Base-by-base conservation (phyloP, 2,797 vertebrate species). In the Pachyuromys duprasi region DNA sequence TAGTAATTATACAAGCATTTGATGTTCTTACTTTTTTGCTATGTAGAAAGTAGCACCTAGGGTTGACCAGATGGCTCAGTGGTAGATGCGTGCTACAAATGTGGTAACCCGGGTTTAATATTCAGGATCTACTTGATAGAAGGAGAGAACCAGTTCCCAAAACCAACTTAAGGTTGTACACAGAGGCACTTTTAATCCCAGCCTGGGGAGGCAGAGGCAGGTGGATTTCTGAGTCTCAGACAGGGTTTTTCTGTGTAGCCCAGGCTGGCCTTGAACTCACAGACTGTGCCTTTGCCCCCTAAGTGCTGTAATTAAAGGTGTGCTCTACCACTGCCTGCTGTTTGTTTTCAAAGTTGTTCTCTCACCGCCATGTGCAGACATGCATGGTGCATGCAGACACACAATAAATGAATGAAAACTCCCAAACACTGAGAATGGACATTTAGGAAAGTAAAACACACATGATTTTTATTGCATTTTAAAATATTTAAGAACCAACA, bases 401-500 rank as follows among this genome's bases (percentile, higher is more conserved):
- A 65, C 5, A 69, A 53, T 26, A 49, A 36, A 26, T 4, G 1
- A 53, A 69, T 86, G 63, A 22, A 36, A 22, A 45, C 1, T 69
- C 67, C 33, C n/a, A 69, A 49, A n/a, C 17, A 45, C 22, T n/a
- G 28, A n/a, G 53, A 70, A 65, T 82, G 53, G 45, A 95, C 36
- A 81, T 49, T 89, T 90, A 60, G 8, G 62, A 93, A 96, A 86
- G 86, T 57, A 79, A 96, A 91, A 82, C 20, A 86, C 90, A 39
- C 2, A 26, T 94, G 65, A 93, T 62, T 65, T 83, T 79, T 20
- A 2, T 79, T 8, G 49, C 24, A 28, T 67, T 67, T 84, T 45
- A 45, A 84, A 88, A 84, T n/a, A 78, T 62, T 20, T 89, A 86
- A 89, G 79, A 86, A 14, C 72, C 39, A 84, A 12, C 88, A 63